Evolutionary conservation across 1,140 invertebrate genomes (phyloP), one percentile per base, ranked within the genome.

Genomic region (Trichonephila inaurata): DNA sequence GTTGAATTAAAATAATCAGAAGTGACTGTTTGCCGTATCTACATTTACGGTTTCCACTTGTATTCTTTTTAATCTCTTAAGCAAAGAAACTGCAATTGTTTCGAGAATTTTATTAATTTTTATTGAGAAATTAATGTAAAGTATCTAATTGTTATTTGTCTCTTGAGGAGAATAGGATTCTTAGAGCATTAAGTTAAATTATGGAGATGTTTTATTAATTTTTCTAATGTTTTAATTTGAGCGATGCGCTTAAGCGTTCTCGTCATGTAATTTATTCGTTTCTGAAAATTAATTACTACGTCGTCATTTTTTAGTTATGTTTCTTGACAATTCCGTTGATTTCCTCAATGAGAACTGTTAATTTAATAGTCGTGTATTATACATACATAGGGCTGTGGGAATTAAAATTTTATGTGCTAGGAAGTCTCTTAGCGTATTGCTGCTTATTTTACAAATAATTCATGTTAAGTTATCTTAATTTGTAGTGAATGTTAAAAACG

Each of bases 161-260:
- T 33, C 28, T 33, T 77, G 69, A 77, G 28, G 24, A 18, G 28
- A 77, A 77, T 33, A 24, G 5, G 28, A 10, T 12, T 33, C 28
- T 5, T 77, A 16, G 33, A 28, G 28, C 28, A 40, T 69, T 33
- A 40, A 40, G 28, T 77, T 7, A 40, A 77, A 77, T 77, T 77
- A 18, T 33, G 66, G 72, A 40, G 28, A n/a, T 77, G 28, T 77
- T 77, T 77, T 33, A 77, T 77, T 77, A 18, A 77, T 77, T 77
- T 33, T 33, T 77, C 33, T 77, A 77, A 77, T 18, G 72, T 40
- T 28, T 77, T 77, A 77, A 77, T 33, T 18, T 40, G 19, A 77
- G 72, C 72, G 33, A 77, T 18, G 7, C 33, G 28, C 12, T 77
- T 77, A 33, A 40, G 3, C 14, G 19, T 69, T 69, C 8, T 18